phyloP scores from a whole-genome alignment of 2,113 vertebrate genomes.

The Onychostoma macrolepis region DNA sequence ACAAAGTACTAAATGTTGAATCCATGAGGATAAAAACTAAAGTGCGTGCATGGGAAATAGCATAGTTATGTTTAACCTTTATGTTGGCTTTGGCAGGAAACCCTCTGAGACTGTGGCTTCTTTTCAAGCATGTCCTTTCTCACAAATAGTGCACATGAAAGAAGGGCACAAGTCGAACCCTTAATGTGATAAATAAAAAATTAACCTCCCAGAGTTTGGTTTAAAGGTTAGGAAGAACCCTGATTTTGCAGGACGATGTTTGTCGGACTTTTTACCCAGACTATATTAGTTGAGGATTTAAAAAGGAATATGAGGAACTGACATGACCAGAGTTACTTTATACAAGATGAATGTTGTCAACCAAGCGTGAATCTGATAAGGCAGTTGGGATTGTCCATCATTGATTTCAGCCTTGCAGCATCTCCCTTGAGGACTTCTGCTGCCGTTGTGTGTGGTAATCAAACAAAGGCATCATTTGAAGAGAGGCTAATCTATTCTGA shows the following conservation, averaged over 20 bases:
- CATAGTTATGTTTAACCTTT: background rate
- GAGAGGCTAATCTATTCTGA: constrained; percentile 64
- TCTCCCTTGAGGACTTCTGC: constrained; percentile 33
- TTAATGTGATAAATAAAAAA: background rate
- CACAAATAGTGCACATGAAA: constrained; percentile 1
- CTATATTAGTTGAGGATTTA: background rate
- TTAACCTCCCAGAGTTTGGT: background rate
- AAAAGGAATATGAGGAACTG: background rate
- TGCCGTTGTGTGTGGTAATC: constrained; percentile 38
- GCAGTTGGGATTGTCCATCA: background rate
- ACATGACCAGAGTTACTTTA: background rate
- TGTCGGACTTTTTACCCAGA: background rate
- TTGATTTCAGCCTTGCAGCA: constrained; percentile 1
- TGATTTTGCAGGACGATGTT: background rate
- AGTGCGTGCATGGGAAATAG: background rate
- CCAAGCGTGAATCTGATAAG: background rate
- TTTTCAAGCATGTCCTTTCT: background rate
- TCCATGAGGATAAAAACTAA: background rate
- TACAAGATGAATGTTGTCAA: background rate
- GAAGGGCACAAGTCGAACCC: background rate
- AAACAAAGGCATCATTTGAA: constrained; percentile 59
- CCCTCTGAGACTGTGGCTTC: background rate
- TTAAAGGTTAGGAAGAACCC: background rate
- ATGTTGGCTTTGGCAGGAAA: background rate
- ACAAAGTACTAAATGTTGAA: background rate